These are phyloP conservation scores for Sclerurus mexicanus DNA, from an alignment of 2,113 vertebrate genomes.

Conservation along the genomic window DNA sequence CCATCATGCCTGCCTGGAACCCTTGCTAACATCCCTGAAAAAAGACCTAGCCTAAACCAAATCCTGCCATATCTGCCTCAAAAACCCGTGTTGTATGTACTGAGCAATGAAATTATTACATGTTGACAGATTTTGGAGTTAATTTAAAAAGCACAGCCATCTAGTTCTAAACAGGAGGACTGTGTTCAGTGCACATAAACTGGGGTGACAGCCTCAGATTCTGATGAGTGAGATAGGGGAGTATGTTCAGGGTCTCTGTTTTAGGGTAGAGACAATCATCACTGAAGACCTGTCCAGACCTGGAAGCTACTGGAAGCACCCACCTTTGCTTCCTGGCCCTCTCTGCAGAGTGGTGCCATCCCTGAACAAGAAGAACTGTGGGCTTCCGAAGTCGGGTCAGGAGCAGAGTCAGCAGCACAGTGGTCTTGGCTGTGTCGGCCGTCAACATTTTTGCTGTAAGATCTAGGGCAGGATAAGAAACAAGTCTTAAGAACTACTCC, in stretches of 20 bases:
- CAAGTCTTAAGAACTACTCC: background rate
- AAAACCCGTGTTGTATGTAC: fast-evolving
- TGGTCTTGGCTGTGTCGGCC: constrained; percentile 59
- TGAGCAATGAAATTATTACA: background rate
- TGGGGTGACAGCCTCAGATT: background rate
- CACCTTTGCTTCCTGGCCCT: constrained; percentile 64
- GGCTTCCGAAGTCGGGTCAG: background rate
- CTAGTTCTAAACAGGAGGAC: background rate
- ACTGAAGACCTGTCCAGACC: background rate
- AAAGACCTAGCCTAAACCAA: background rate
- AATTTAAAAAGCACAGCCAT: background rate
- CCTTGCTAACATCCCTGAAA: background rate
- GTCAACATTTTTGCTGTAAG: constrained; percentile 68
- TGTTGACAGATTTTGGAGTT: background rate
- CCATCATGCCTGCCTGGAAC: background rate
- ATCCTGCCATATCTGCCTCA: background rate
- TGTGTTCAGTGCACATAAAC: background rate
- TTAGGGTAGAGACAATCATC: background rate
- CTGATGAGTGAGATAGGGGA: background rate
- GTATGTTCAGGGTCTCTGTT: background rate
- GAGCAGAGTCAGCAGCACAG: background rate
- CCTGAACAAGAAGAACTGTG: background rate
- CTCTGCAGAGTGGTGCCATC: background rate
- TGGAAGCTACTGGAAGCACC: background rate
- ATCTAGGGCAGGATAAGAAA: constrained; percentile 52